These are phyloP conservation scores for Auanema sp. DNA, from an alignment of 2,888 invertebrate genomes.

Conservation along the genomic window DNA sequence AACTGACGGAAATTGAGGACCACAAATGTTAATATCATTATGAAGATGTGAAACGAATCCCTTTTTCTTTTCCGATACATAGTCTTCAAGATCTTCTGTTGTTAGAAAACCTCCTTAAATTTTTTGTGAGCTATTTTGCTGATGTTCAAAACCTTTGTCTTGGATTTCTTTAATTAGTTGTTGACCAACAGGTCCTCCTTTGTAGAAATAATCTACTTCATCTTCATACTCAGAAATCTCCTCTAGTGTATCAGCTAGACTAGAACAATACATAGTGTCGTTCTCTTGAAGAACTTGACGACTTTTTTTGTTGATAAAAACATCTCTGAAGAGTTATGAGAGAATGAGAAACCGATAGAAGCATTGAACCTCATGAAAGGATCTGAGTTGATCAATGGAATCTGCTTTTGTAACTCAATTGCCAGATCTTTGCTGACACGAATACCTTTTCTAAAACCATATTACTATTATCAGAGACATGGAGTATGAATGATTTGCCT, in stretches of 20 bases:
- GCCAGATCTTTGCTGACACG: conserved; percentile 18
- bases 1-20: conserved; percentile 31
- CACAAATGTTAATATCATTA: conserved; percentile 26
- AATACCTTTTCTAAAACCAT: conserved; percentile 25
- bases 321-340: conserved; percentile 11
- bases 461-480: neutral
- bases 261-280: conserved; percentile 26
- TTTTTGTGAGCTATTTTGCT: neutral
- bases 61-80: conserved; percentile 22
- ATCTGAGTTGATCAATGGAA: conserved; percentile 14
- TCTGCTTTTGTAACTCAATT: conserved; percentile 11
- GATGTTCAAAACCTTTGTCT: conserved; percentile 11
- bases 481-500: conserved; percentile 9
- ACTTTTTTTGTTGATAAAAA: conserved; percentile 17
- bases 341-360: neutral
- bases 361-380: conserved; percentile 6
- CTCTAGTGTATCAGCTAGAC: conserved; percentile 25
- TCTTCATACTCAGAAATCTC: conserved; percentile 34
- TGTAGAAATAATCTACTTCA: conserved; percentile 32
- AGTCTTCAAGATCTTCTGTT: conserved; percentile 33
- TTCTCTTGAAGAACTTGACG: conserved; percentile 15
- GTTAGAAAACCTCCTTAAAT: conserved; percentile 24
- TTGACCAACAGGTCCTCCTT: conserved; percentile 18
- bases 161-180: conserved; percentile 22
- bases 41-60: conserved; percentile 24